Evolutionary conservation across 2,888 invertebrate species (phyloP).

Genomic region (Patella caerulea): DNA sequence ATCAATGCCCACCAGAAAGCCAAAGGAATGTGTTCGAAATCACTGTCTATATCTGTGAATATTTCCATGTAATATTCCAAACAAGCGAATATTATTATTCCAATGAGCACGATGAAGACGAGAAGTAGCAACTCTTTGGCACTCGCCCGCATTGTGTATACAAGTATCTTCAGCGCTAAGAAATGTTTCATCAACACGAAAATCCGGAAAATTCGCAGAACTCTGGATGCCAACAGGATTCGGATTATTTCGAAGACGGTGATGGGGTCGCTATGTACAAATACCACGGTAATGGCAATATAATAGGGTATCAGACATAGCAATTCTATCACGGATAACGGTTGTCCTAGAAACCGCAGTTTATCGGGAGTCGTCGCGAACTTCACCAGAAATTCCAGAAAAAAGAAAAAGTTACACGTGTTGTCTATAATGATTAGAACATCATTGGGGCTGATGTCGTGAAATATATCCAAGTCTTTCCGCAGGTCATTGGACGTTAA

Average conservation of each 20-base stretch:
- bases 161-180: constrained; percentile 51
- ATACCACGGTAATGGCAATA: constrained; percentile 45
- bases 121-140: constrained; percentile 51
- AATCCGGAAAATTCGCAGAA: constrained; percentile 51
- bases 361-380: constrained; percentile 46
- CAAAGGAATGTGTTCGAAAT: constrained; percentile 76
- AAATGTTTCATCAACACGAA: constrained; percentile 55
- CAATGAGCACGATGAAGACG: constrained; percentile 47
- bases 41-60: constrained; percentile 39
- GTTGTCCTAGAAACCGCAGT: constrained; percentile 43
- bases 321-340: constrained; percentile 46
- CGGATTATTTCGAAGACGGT: constrained; percentile 43
- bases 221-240: constrained; percentile 46
- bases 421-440: constrained; percentile 49
- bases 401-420: constrained; percentile 49
- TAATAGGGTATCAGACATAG: constrained; percentile 51
- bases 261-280: constrained; percentile 45
- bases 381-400: constrained; percentile 48
- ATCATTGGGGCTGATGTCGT: constrained; percentile 43
- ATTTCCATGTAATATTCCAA: constrained; percentile 55
- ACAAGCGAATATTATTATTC: constrained; percentile 53
- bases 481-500: constrained; percentile 47
- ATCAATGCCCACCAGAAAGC: constrained; percentile 92
- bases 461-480: constrained; percentile 48
- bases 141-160: constrained; percentile 52